Conservation (phyloP, 2,797 vertebrate genomes). For the Lepilemur septentrionalis region DNA sequence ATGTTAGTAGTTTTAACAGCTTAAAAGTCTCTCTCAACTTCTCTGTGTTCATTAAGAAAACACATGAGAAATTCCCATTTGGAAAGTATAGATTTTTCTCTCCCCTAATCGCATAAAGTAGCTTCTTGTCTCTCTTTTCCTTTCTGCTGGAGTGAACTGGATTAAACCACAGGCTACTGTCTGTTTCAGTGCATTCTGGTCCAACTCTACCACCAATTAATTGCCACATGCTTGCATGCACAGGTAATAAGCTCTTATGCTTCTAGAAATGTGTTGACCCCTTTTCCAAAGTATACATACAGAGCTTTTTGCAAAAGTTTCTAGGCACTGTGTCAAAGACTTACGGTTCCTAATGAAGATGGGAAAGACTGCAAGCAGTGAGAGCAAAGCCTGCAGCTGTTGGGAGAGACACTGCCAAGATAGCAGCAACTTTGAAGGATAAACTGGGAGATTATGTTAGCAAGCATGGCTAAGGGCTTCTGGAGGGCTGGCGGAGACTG, state of each 20-base stretch:
- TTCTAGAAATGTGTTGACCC: slow-evolving; percentile 44
- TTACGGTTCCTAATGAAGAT: neutral
- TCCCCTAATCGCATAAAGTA: slow-evolving; percentile 69
- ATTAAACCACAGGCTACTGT: slow-evolving; percentile 40
- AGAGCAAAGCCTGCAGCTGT: slow-evolving; percentile 30
- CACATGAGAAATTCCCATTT: slow-evolving; percentile 67
- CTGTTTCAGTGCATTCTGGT: neutral
- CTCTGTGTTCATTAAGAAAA: slow-evolving; percentile 75
- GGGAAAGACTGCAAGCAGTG: neutral
- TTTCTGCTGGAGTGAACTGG: slow-evolving; percentile 37
- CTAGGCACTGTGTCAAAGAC: slow-evolving; percentile 45
- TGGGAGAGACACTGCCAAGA: neutral
- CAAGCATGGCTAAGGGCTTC: neutral
- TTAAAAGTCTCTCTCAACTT: slow-evolving; percentile 73
- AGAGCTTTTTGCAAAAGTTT: slow-evolving; percentile 37
- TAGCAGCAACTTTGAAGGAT: slow-evolving; percentile 7
- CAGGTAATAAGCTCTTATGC: slow-evolving; percentile 15
- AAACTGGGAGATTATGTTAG: neutral
- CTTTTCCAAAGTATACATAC: neutral
- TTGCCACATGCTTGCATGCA: slow-evolving; percentile 17
- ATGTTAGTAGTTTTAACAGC: slow-evolving; percentile 69
- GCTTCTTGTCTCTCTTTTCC: slow-evolving; percentile 47
- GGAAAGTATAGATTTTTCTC: slow-evolving; percentile 77
- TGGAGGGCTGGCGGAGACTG: neutral
- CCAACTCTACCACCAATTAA: neutral